Evolutionary conservation across 2,797 vertebrate species (phyloP), one percentile per base, ranked within the genome.

Genomic region (Siniperca undulata): DNA sequence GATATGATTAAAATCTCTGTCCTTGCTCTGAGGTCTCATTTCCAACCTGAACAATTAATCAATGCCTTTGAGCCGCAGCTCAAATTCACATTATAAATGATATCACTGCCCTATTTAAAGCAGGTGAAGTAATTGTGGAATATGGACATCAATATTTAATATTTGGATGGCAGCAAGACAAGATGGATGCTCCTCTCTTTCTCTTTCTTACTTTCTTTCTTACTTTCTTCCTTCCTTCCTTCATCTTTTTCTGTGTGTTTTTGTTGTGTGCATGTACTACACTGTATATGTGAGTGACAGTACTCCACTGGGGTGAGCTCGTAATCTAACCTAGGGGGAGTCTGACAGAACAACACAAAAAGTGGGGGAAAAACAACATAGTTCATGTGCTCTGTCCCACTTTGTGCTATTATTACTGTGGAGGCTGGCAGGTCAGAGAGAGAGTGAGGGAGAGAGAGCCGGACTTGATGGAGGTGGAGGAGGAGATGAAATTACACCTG

Each of bases 401-500:
- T 94, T 93, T 78, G 92, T 89, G 80, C 94, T 94, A 97, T 96
- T 97, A 95, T 97, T 96, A 94, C 96, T 94, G 96, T 95, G 82
- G 86, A 90, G 93, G 91, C 94, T 95, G 95, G 95, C 96, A 95
- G 95, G 94, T 95, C 96, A 89, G 95, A 95, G 93, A 36, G 78
- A 90, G 83, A 75, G 84, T 79, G 82, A 83, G 88, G 59, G 85
- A 74, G 86, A 81, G 79, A 73, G 78, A 82, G 50, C 62, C 70
- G 86, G 61, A 88, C 92, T 81, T 89, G 90, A 89, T 89, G 91
- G 88, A 92, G 91, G 86, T 90, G 87, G 81, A 73, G 91, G 82
- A 89, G 94, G 94, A 97, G 96, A 97, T 98, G 97, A 97, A 97
- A 98, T 98, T 97, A 97, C 97, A 98, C 94, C 97, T 96, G 95